Base-by-base conservation (phyloP, 1,140 invertebrate species). In the Pentalonia nigronervosa region DNA sequence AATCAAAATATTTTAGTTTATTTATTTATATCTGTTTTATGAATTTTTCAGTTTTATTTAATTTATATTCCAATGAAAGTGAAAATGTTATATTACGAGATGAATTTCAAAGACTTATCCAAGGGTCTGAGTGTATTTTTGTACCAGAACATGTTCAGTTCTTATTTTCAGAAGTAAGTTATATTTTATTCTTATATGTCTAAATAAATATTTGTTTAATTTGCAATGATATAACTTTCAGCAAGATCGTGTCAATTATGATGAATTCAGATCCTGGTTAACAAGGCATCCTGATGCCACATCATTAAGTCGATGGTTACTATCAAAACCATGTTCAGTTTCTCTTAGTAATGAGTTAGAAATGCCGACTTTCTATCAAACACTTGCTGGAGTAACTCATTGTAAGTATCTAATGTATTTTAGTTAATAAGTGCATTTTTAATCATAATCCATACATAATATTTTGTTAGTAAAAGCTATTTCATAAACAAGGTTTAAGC, bases 281-380 rank as follows among this genome's bases (percentile, higher is more conserved):
- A 94, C 87, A 41, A 94, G 96, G 7, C 96, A 98, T 95, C 97
- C 96, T 91, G 97, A 97, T 95, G 97, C 97, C 8, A 98, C 97
- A 3, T 96, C 97, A 6, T 95, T 98, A 7, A 97, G 97, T 36
- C 96, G 97, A 94, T 98, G 98, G 98, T 95, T 98, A 50, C 95
- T 98, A 25, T 95, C 96, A 34, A 97, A 98, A 94, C 96, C 96
- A 21, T 96, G 96, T 94, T 96, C 95, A 56, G 95, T 97, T 23
- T 97, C 96, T 84, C 95, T 98, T 0, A 97, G 97, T 34, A 97
- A 97, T 93, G 98, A 98, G 94, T 95, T 97, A 94, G 98, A 98
- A 95, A 98, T 98, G 30, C 98, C 98, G 7, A 98, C 98, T 2
- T 98, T 98, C 95, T 98, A 98, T 95, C 98, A 99, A 95, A 98